These are phyloP conservation scores for Helleia helle DNA, from an alignment of 2,888 invertebrate genomes.

Conservation along the genomic window DNA sequence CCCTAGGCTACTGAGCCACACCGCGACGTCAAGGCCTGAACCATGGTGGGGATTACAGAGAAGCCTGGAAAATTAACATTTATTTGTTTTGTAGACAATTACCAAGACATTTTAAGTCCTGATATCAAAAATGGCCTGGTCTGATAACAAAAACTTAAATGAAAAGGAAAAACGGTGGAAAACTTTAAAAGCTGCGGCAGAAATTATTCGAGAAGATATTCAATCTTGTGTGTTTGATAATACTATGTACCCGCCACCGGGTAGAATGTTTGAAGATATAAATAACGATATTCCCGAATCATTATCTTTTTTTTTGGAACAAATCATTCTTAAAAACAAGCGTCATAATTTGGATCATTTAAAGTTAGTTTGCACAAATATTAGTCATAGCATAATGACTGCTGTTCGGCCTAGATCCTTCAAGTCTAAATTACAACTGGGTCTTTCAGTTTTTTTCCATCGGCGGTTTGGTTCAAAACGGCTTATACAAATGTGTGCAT, in stretches of 20 bases:
- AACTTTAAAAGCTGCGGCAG: background rate
- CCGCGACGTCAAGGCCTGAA: too few species aligned
- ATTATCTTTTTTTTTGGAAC: slow-evolving; percentile 1
- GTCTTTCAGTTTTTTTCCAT: slow-evolving; percentile 13
- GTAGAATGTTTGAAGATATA: slow-evolving; percentile 7
- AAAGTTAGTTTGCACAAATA: slow-evolving; percentile 19
- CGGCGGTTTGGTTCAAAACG: slow-evolving; percentile 13
- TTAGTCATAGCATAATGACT: too few species aligned
- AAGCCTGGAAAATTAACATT: too few species aligned
- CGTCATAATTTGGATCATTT: slow-evolving; percentile 23
- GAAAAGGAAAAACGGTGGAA: background rate
- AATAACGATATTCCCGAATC: slow-evolving; percentile 7
- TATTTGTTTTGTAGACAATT: too few species aligned
- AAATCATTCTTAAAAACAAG: slow-evolving; percentile 26
- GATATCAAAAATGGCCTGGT: background rate
- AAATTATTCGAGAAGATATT: background rate
- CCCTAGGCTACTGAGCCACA: too few species aligned
- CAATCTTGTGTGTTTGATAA: background rate
- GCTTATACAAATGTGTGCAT: slow-evolving; percentile 12
- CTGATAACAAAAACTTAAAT: too few species aligned
- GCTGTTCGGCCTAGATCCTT: too few species aligned
- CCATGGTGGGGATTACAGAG: too few species aligned
- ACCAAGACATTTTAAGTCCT: background rate
- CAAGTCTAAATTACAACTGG: slow-evolving; percentile 28
- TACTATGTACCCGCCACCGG: background rate